These are phyloP conservation scores for Gymnodraco acuticeps DNA, from an alignment of 2,797 vertebrate species.

Conservation along the genomic window DNA sequence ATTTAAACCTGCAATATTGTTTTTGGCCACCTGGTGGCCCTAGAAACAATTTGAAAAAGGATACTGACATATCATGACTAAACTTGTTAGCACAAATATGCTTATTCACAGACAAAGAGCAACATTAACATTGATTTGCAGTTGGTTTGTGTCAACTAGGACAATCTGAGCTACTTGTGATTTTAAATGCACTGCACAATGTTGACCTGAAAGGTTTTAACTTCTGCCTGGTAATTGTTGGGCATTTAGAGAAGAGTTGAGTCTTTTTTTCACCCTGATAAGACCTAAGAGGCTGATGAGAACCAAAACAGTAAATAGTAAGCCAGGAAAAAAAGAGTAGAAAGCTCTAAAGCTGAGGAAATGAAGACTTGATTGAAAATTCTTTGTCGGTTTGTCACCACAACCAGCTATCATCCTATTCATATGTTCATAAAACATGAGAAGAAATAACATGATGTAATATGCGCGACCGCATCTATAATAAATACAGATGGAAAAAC, in stretches of 20 bases:
- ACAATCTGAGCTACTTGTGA: neutral
- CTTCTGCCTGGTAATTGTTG: neutral
- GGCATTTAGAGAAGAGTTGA: neutral
- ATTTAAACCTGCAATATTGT: neutral
- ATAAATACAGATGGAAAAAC: neutral
- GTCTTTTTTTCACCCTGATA: neutral
- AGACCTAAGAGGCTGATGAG: no score
- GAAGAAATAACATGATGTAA: neutral
- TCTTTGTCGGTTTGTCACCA: no score
- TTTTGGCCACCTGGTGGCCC: neutral
- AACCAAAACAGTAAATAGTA: no score
- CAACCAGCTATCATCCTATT: no score
- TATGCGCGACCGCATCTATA: neutral
- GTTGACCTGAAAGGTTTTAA: neutral
- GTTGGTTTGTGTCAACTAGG: neutral
- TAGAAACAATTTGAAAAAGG: neutral
- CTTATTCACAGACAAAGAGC: neutral
- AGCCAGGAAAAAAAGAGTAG: no score
- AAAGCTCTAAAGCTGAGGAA: no score
- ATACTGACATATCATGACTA: neutral
- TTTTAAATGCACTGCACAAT: no score
- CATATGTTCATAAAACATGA: neutral
- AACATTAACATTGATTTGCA: neutral
- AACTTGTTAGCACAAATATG: neutral
- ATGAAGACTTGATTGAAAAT: no score